Conservation (phyloP, 1,140 invertebrate species). For the Macrocentrus cingulum region DNA sequence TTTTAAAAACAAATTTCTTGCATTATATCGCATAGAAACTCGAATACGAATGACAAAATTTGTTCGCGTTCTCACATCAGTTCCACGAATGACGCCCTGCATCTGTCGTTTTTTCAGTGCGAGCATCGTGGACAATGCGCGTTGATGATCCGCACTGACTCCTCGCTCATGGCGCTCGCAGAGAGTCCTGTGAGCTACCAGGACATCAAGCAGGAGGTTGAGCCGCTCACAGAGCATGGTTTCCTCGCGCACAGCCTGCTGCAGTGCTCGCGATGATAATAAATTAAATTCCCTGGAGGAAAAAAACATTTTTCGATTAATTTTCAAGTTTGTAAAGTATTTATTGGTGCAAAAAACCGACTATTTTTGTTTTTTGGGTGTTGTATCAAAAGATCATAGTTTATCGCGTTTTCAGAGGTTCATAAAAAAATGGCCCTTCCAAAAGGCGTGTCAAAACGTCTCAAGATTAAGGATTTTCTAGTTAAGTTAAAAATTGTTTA, state of each 20-base stretch:
- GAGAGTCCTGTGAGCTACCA: constrained; percentile 66
- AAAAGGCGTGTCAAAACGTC: too few relatives aligned
- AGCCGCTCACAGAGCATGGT: constrained; percentile 66
- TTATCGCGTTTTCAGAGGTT: too few relatives aligned
- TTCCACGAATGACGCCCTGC: constrained; percentile 68
- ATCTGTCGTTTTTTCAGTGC: constrained; percentile 71
- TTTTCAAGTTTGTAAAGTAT: background rate
- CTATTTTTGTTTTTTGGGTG: too few relatives aligned
- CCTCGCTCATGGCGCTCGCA: constrained; percentile 74
- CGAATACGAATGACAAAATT: too few relatives aligned
- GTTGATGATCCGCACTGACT: constrained; percentile 69
- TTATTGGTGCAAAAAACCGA: too few relatives aligned
- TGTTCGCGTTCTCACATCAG: constrained; percentile 57
- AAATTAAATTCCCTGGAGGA: constrained; percentile 55
- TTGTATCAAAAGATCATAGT: too few relatives aligned
- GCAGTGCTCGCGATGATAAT: constrained; percentile 52
- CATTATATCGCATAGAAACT: too few relatives aligned
- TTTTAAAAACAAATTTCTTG: too few relatives aligned
- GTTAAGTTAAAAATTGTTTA: too few relatives aligned
- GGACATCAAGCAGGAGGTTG: constrained; percentile 65
- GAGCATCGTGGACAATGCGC: constrained; percentile 70
- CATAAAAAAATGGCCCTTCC: too few relatives aligned
- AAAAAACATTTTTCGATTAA: background rate
- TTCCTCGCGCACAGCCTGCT: constrained; percentile 62
- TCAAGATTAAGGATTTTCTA: too few relatives aligned